phyloP scores from a whole-genome alignment of 2,888 invertebrate species.

The Drosophila birchii region DNA sequence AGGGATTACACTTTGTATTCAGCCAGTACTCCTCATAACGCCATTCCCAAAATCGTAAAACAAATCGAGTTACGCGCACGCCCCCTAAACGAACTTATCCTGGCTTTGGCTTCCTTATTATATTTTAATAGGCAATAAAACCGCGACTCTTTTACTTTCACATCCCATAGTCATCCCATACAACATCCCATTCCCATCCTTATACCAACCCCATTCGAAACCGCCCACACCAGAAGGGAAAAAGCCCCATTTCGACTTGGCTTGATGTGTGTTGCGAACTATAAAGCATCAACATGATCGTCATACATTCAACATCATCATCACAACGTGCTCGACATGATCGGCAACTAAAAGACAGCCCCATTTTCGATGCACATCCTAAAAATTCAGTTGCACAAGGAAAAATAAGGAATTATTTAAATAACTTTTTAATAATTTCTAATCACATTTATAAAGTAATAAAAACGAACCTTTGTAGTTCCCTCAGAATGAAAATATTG shows the following conservation, averaged over 20 bases:
- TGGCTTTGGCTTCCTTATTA: slow-evolving; percentile 41
- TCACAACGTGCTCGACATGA: slow-evolving; percentile 38
- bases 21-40: slow-evolving; percentile 1
- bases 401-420: background rate
- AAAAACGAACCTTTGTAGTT: background rate
- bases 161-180: slow-evolving; percentile 18
- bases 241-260: slow-evolving; percentile 42
- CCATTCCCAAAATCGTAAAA: slow-evolving; percentile 7
- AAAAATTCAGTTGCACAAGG: slow-evolving; percentile 3
- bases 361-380: slow-evolving; percentile 17
- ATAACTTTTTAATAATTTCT: too few relatives aligned
- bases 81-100: slow-evolving; percentile 27
- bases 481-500: background rate
- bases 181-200: slow-evolving; percentile 21
- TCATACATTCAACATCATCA: slow-evolving; percentile 44
- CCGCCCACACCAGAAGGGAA: slow-evolving; percentile 55
- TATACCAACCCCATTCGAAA: slow-evolving; percentile 17
- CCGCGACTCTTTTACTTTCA: slow-evolving; percentile 47
- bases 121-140: slow-evolving; percentile 44
- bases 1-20: slow-evolving; percentile 2
- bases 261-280: slow-evolving; percentile 21
- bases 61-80: slow-evolving; percentile 33
- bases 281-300: slow-evolving; percentile 48
- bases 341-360: slow-evolving; percentile 20
- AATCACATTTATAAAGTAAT: too few relatives aligned